Evolutionary conservation across 1,140 invertebrate species (phyloP), one percentile per base, ranked within the genome.

Genomic region (Magallana gigas): DNA sequence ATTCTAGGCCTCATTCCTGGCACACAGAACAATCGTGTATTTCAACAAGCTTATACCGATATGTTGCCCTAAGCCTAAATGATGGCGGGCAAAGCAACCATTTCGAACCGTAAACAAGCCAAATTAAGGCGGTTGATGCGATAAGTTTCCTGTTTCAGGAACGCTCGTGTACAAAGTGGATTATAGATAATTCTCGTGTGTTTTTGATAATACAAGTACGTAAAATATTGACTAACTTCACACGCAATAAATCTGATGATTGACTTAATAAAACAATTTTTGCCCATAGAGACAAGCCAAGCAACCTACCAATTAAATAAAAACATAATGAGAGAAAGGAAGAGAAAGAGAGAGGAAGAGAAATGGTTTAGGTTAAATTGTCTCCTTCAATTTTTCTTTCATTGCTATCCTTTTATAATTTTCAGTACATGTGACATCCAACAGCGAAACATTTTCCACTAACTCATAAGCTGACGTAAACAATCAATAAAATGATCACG

Each of bases 161-260:
- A 8, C 12, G 23, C 23, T 76, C 23, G 23, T 76, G 68, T 76
- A 76, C 68, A 29, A 76, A 76, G 68, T 76, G 68, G 68, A 76
- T 76, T 76, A 76, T 76, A 76, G 18, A 76, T 29, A 76, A 76
- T 23, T 76, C 23, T 76, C 68, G 36, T 8, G 5, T 36, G 23
- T 76, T 76, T 48, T 76, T 76, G 23, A 76, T 76, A 76, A 23
- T 76, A 76, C 68, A 76, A 76, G 68, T 76, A 76, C 68, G 23
- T 76, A 9, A 36, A 76, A 76, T 76, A 76, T 76, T 76, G 68
- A 76, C 36, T 23, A 76, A 29, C 23, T 11, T 29, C 23, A 76
- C 23, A 76, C 23, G 68, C 18, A 76, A 76, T 76, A 29, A 76
- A 76, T 76, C 68, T 76, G 18, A 76, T 76, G 36, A 76, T 76